A percentile compares a stretch with the other conserved stretches of the same genome.
Evolutionary conservation across 2,113 vertebrate species (phyloP).

Genomic region (Albula goreensis): DNA sequence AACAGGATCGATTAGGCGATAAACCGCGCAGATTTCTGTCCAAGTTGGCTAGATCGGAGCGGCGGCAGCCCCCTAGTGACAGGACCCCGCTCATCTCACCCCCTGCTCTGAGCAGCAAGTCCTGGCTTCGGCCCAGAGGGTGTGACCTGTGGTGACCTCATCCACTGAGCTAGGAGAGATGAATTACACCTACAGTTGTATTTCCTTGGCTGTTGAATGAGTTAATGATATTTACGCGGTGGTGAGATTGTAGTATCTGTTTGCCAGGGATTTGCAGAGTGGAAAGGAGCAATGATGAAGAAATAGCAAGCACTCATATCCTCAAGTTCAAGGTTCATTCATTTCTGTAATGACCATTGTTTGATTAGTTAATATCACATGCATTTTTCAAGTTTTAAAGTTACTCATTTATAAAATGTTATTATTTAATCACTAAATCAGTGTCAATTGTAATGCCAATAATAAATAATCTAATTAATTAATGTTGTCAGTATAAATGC

Average conservation of each 20-base stretch:
- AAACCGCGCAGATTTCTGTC: not conserved
- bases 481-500: not conserved
- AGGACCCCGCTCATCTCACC: not conserved
- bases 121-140: not conserved
- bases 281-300: not conserved
- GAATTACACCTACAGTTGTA: not conserved
- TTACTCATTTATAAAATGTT: not conserved
- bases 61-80: not conserved
- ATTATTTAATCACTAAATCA: not conserved
- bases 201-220: not conserved
- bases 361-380: not conserved
- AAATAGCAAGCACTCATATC: not conserved
- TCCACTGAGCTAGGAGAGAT: not conserved
- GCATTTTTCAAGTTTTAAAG: not conserved
- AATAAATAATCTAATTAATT: not conserved
- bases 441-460: not conserved
- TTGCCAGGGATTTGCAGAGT: not conserved
- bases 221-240: not conserved
- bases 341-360: not conserved
- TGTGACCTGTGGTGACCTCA: not conserved
- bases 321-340: not conserved
- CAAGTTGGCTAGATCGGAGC: not conserved
- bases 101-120: not conserved
- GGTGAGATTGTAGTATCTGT: not conserved
- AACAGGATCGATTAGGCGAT: constrained; percentile 25